Conservation (phyloP, 2,797 vertebrate species). For the Myotis daubentonii region DNA sequence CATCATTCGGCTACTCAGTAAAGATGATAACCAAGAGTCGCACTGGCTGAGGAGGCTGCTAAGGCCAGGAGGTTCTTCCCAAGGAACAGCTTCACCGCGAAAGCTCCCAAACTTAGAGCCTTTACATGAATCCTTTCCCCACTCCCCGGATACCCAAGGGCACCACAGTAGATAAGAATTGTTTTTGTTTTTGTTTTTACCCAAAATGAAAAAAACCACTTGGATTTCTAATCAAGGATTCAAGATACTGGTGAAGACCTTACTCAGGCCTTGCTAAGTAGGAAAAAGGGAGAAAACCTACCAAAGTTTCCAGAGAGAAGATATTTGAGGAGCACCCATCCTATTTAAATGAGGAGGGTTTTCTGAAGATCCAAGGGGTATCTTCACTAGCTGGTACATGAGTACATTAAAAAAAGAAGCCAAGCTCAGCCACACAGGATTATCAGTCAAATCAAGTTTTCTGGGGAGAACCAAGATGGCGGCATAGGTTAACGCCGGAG, state of each 20-base stretch:
- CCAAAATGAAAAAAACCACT: not conserved
- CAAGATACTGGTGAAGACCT: not conserved
- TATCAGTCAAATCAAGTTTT: slow-evolving; percentile 17
- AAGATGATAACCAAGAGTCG: not conserved
- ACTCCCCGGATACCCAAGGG: not conserved
- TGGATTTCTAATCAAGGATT: not conserved
- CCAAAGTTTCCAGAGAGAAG: not conserved
- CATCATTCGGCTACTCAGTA: slow-evolving; percentile 4
- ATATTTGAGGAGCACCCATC: not conserved
- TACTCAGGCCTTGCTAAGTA: not conserved
- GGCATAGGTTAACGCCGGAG: too few relatives aligned
- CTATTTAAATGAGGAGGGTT: not conserved
- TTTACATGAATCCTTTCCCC: not conserved
- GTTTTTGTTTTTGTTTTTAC: not conserved
- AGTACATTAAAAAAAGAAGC: not conserved
- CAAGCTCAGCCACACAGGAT: not conserved
- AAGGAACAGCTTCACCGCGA: not conserved
- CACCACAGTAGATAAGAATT: not conserved
- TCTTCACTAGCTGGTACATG: not conserved
- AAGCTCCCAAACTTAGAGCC: not conserved
- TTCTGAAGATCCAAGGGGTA: not conserved
- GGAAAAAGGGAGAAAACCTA: not conserved
- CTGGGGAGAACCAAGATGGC: too few relatives aligned
- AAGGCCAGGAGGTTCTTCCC: not conserved
- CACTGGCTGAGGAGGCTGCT: not conserved